These are phyloP conservation scores for Pogonocherus hispidulus DNA, from an alignment of 2,888 invertebrate genomes.

Conservation along the genomic window DNA sequence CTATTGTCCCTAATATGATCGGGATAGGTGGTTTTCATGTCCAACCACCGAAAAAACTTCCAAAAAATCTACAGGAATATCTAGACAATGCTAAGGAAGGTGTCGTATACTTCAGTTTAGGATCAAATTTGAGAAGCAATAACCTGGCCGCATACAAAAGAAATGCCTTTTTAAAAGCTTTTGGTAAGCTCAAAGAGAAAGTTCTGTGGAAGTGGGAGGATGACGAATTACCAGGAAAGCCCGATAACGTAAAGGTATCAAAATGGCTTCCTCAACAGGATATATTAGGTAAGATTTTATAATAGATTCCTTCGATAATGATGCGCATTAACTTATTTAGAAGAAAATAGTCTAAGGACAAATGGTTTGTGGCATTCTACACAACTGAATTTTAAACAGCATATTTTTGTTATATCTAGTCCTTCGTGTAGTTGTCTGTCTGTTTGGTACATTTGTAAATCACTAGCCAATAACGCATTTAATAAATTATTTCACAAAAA, in stretches of 20 bases:
- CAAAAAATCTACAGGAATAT: slow-evolving; percentile 69
- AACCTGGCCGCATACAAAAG: slow-evolving; percentile 71
- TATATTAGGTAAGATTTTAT: no score
- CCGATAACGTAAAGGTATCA: slow-evolving; percentile 47
- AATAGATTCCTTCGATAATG: no score
- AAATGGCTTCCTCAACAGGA: slow-evolving; percentile 47
- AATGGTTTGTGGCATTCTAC: no score
- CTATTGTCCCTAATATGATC: slow-evolving; percentile 72
- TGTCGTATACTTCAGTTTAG: slow-evolving; percentile 74
- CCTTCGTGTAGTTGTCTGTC: no score
- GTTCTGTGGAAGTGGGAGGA: slow-evolving; percentile 72
- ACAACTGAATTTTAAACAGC: no score
- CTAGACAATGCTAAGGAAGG: slow-evolving; percentile 72
- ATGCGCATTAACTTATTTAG: no score
- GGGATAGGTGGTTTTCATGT: slow-evolving; percentile 73
- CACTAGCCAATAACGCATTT: no score
- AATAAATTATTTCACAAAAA: no score
- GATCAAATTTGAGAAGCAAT: slow-evolving; percentile 73
- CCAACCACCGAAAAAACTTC: slow-evolving; percentile 54
- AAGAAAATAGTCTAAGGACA: no score
- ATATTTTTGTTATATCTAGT: no score
- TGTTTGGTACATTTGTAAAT: no score
- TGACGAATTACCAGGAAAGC: slow-evolving; percentile 60
- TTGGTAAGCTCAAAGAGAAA: slow-evolving; percentile 71
- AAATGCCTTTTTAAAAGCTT: slow-evolving; percentile 72